Conservation (phyloP, 2,113 vertebrate species). For the Colius striatus region DNA sequence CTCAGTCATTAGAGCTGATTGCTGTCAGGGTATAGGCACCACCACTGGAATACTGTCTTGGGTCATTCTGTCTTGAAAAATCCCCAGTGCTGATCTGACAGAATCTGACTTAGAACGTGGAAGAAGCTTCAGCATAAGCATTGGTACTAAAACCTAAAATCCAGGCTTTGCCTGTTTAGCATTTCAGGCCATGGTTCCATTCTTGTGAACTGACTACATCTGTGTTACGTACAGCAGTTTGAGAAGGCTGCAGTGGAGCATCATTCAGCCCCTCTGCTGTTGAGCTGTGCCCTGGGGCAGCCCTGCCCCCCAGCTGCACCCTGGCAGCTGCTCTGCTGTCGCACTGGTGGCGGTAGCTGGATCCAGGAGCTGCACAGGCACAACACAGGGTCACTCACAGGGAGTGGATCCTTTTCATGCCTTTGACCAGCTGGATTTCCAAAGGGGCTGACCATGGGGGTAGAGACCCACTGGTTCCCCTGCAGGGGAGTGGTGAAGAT, state of each 20-base stretch:
- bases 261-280: no score
- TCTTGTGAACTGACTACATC: rapidly evolving
- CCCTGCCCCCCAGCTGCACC: rapidly evolving
- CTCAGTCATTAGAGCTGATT: background rate
- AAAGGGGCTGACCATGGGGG: background rate
- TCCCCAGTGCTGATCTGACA: background rate
- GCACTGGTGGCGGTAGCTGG: background rate
- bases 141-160: slow-evolving; percentile 29
- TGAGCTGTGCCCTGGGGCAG: background rate
- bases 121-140: background rate
- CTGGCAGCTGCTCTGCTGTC: rapidly evolving
- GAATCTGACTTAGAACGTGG: background rate
- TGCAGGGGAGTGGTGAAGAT: background rate
- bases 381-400: background rate
- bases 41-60: background rate
- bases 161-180: background rate
- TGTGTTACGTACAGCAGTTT: rapidly evolving
- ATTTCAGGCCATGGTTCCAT: background rate
- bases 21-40: background rate
- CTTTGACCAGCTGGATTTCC: background rate
- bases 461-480: background rate
- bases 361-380: background rate
- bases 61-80: background rate
- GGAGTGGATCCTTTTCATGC: background rate
- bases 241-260: background rate